Evolutionary conservation across 1,140 invertebrate species (phyloP).

Genomic region (Brachionus calyciflorus): DNA sequence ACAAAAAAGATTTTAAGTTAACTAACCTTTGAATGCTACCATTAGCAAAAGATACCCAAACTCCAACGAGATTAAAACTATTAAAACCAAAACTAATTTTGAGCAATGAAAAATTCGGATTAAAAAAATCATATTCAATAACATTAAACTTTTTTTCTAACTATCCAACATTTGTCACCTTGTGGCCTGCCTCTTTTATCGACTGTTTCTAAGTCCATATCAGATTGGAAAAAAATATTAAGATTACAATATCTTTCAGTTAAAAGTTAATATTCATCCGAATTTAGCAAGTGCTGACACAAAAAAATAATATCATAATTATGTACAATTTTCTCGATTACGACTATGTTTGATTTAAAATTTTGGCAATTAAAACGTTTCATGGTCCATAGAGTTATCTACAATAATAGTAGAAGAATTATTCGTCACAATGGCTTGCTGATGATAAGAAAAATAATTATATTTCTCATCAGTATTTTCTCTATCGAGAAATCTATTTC

Average conservation of each 20-base stretch:
- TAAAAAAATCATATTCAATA: too few relatives aligned
- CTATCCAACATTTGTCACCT: too few relatives aligned
- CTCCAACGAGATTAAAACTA: too few relatives aligned
- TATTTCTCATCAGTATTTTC: not conserved
- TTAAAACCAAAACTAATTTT: too few relatives aligned
- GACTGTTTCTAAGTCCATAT: too few relatives aligned
- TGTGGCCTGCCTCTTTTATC: too few relatives aligned
- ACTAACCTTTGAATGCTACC: too few relatives aligned
- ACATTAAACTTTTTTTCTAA: too few relatives aligned
- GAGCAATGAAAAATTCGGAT: too few relatives aligned
- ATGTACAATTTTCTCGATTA: constrained; percentile 13
- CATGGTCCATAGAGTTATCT: constrained; percentile 10
- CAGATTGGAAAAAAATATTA: too few relatives aligned
- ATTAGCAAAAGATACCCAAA: too few relatives aligned
- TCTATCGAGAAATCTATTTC: not conserved
- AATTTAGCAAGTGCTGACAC: constrained; percentile 8
- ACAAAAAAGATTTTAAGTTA: too few relatives aligned
- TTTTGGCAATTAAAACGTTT: constrained; percentile 8
- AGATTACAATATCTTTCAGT: not conserved
- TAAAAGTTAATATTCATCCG: not conserved
- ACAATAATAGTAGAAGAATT: not conserved
- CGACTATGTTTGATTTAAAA: not conserved
- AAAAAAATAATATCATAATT: constrained; percentile 13
- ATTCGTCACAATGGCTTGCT: not conserved
- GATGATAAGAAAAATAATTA: not conserved